Percentiles rank a stretch among this genome's conserved stretches.
These are phyloP conservation scores for Ceramica pisi DNA, from an alignment of 2,888 invertebrate genomes.

Conservation along the genomic window DNA sequence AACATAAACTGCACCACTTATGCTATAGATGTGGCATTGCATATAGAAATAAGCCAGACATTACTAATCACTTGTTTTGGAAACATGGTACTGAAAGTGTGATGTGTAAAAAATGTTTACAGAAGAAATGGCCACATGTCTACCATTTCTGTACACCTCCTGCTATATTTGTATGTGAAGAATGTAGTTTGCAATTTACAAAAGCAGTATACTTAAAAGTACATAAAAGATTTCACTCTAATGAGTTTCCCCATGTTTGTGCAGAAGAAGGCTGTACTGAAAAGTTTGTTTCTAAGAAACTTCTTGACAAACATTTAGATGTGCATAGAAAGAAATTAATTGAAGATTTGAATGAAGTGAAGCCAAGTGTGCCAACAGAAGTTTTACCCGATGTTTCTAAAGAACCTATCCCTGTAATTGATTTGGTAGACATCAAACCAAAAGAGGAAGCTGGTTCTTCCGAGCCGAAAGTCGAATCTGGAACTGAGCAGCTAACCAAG, in stretches of 20 bases:
- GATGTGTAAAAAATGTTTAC: constrained; percentile 95
- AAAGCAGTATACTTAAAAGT: constrained; percentile 95
- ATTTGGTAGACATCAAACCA: constrained; percentile 83
- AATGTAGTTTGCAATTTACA: constrained; percentile 94
- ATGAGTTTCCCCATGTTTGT: constrained; percentile 94
- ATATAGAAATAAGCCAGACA: constrained; percentile 96
- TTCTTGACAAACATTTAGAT: constrained; percentile 93
- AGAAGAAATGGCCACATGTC: constrained; percentile 97
- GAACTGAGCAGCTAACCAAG: constrained; percentile 80
- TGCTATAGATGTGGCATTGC: constrained; percentile 97
- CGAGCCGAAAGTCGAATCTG: constrained; percentile 78
- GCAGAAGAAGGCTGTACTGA: constrained; percentile 93
- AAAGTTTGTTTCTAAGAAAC: constrained; percentile 95
- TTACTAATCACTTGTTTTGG: constrained; percentile 97
- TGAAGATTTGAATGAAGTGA: constrained; percentile 79
- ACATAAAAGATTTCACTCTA: constrained; percentile 94
- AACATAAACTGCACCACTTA: constrained; percentile 96
- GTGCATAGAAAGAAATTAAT: constrained; percentile 89
- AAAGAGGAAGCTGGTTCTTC: constrained; percentile 80
- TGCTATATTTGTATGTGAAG: constrained; percentile 94
- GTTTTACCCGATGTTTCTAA: constrained; percentile 76
- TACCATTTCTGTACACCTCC: constrained; percentile 97
- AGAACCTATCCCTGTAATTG: constrained; percentile 80
- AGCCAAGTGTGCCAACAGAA: constrained; percentile 71
- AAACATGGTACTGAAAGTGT: constrained; percentile 98